Percentiles rank a stretch among this genome's conserved stretches.
Conservation (phyloP, 2,888 invertebrate genomes). For the Drosophila cognata region DNA sequence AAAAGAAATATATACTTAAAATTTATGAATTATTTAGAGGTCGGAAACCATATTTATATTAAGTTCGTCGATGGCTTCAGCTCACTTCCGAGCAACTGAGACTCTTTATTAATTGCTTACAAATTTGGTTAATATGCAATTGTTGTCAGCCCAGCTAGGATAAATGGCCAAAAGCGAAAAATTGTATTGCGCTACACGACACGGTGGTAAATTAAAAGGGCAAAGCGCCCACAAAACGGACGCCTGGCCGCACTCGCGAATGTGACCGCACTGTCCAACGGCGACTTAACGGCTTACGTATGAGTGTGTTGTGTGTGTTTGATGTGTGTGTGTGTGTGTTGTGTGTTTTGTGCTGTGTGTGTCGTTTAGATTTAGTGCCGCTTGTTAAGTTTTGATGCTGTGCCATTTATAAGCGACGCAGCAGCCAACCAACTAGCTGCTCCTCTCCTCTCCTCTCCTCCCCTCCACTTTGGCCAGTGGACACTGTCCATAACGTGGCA, state of each 20-base stretch:
- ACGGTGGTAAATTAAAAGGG: constrained; percentile 38
- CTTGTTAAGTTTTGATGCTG: constrained; percentile 80
- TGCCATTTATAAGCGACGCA: constrained; percentile 72
- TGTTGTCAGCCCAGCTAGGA: background rate
- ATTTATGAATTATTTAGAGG: no score
- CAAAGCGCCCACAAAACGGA: constrained; percentile 57
- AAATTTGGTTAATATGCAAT: background rate
- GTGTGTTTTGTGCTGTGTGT: constrained; percentile 42
- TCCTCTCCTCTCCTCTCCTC: background rate
- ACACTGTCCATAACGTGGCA: constrained; percentile 58
- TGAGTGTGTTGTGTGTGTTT: constrained; percentile 11
- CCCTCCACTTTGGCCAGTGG: constrained; percentile 4
- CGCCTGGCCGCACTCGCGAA: constrained; percentile 48
- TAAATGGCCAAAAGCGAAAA: constrained; percentile 10
- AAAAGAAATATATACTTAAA: no score
- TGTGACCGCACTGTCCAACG: constrained; percentile 53
- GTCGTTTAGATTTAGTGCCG: constrained; percentile 82
- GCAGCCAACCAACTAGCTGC: background rate
- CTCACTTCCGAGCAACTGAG: background rate
- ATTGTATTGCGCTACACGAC: constrained; percentile 16
- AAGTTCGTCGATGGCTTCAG: background rate
- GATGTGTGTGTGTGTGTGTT: constrained; percentile 10
- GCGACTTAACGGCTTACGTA: constrained; percentile 64
- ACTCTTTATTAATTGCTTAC: background rate
- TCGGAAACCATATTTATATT: background rate